Conservation (phyloP, 2,113 vertebrate genomes). For the Meles meles region DNA sequence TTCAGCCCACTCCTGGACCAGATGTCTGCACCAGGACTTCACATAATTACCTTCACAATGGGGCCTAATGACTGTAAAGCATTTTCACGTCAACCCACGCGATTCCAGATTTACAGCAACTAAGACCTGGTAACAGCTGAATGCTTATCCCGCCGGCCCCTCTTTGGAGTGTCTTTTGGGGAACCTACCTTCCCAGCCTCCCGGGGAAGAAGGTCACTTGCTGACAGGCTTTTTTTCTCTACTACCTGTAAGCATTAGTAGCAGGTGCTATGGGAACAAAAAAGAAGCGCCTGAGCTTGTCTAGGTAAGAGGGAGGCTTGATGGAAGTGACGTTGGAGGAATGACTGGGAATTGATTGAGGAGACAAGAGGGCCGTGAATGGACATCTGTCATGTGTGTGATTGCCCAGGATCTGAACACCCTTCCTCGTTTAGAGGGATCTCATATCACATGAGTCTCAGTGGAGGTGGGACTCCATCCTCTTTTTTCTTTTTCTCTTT, state of each 20-base stretch:
- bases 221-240: background rate
- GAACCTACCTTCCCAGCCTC: background rate
- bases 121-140: background rate
- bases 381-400: background rate
- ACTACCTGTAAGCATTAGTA: background rate
- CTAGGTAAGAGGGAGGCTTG: background rate
- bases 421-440: background rate
- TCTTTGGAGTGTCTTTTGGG: background rate
- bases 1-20: constrained; percentile 49
- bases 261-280: background rate
- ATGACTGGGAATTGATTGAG: background rate
- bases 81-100: background rate
- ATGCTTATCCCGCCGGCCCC: background rate
- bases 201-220: background rate
- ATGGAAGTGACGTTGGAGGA: background rate
- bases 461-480: background rate
- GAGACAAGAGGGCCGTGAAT: background rate
- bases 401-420: background rate
- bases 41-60: constrained; percentile 47
- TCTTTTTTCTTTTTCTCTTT: background rate
- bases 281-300: background rate
- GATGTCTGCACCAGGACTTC: constrained; percentile 26
- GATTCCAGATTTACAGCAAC: background rate
- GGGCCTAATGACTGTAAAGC: constrained; percentile 6
- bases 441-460: background rate